Conservation (phyloP, 2,888 invertebrate genomes). For the Megamerina dolium region DNA sequence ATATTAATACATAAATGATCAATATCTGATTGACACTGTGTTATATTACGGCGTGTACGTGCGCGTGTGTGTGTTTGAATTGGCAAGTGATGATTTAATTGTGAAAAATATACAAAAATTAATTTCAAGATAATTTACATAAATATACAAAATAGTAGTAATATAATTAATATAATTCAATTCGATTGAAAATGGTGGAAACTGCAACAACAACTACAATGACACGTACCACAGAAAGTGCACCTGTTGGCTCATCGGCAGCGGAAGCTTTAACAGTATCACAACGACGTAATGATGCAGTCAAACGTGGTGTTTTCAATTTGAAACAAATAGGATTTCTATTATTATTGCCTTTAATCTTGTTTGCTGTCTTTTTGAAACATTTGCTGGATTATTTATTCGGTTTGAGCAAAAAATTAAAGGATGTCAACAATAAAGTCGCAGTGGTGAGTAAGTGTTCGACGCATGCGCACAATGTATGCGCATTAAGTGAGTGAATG, state of each 20-base stretch:
- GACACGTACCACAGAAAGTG: slow-evolving; percentile 29
- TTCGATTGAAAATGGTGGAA: slow-evolving; percentile 37
- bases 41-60: no score
- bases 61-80: no score
- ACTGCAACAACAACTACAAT: slow-evolving; percentile 34
- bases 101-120: no score
- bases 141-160: no score
- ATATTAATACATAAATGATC: no score
- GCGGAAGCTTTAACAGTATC: slow-evolving; percentile 15
- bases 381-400: slow-evolving; percentile 45
- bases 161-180: no score
- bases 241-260: slow-evolving; percentile 11
- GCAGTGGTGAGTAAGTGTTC: slow-evolving; percentile 39
- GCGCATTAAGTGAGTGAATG: not conserved
- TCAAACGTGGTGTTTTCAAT: slow-evolving; percentile 37
- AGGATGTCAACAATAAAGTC: slow-evolving; percentile 46
- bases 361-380: slow-evolving; percentile 41
- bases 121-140: no score
- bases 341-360: slow-evolving; percentile 38
- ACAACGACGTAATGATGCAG: slow-evolving; percentile 33
- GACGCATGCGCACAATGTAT: no score
- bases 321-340: slow-evolving; percentile 38
- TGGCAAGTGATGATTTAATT: no score
- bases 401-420: slow-evolving; percentile 36
- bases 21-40: no score